Evolutionary conservation across 2,797 vertebrate species (phyloP), one percentile per base, ranked within the genome.

Genomic region (Percopsis omiscomaycus): DNA sequence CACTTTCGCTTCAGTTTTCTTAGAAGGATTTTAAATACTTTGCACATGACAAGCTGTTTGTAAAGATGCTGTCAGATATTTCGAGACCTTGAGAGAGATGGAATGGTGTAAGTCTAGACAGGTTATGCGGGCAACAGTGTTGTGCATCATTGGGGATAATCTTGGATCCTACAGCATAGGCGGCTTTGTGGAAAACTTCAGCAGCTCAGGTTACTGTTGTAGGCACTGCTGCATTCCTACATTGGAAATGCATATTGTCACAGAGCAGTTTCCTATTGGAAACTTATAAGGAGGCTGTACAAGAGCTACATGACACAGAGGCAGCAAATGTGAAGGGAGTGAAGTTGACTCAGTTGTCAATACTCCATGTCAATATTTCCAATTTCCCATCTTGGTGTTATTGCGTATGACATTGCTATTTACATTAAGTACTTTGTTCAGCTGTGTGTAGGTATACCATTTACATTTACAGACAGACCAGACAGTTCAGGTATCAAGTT

Each of bases 301-400:
- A 22, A 22, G 22, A 22, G 22, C 22, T 22, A 22, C 22, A 22
- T 22, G 22, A 22, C 22, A 22, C 22, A 22, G 22, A 22, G 22
- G 22, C 22, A 22, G 22, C 22, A 22, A 22, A 22, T 22, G 22
- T 22, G 22, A 22, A 1, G 22, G 22, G 22, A 22, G 22, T 22
- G 22, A 22, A 22, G 22, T 22, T 69, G 71, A 82, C 55, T 76
- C 70, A 0, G 12, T 71, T 5, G 79, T 79, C 15, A 77, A 78
- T 45, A 27, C 62, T 10, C 50, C 70, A 8, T 53, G 22, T 22
- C 22, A 60, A 30, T 51, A 68, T 71, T 73, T 62, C 44, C 61
- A 74, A 16, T 32, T 57, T 49, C 15, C 47, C 47, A 64, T 57
- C 72, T 14, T 63, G 60, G 71, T 5, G 56, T 75, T 37, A 66